Base-by-base conservation (phyloP, 2,113 vertebrate species). In the Poeciliopsis retropinna region DNA sequence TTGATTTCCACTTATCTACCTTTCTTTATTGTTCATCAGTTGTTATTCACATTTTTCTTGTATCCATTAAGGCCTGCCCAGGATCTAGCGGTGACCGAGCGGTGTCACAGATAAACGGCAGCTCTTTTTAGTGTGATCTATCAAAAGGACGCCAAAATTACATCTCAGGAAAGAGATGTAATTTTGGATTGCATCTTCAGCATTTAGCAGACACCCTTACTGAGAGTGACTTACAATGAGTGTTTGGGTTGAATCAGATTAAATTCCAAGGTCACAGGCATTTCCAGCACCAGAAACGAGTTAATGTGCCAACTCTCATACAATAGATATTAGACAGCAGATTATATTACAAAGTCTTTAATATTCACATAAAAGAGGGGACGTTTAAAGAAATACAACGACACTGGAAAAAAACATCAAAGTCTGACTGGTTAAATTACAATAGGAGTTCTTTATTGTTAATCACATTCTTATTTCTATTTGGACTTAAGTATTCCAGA, bases 231-330 rank as follows among this genome's bases (percentile, higher is more conserved):
- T 90, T 73, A 88, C 82, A 88, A 84, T 84, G 82, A 91, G 85
- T 64, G 76, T 71, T 76, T 5, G 51, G 87, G 88, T 89, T 64
- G 78, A 89, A 90, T 90, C 79, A 78, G 84, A 89, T 92, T 91
- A 87, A 81, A 88, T 89, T 92, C 84, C 90, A 92, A 91, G 91
- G 91, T 91, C 87, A 70, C 10, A 28, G 82, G 72, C 70, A 64
- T 87, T 90, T 81, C 77, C 73, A 74, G 87, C 74, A 85, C 74
- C 71, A 84, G 75, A 67, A 89, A 88, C 67, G 74, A 86, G 81
- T 70, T 72, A 67, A 76, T 67, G 63, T 80, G 85, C 74, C 51
- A 29, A 78, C 78, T 72, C 75, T 83, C 72, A 75, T 83, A 88
- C 76, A 87, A 80, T 73, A 87, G 83, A 83, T 79, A 87, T 71